These are phyloP conservation scores for Metacarcinus magister DNA, from an alignment of 2,888 invertebrate species.

Conservation along the genomic window DNA sequence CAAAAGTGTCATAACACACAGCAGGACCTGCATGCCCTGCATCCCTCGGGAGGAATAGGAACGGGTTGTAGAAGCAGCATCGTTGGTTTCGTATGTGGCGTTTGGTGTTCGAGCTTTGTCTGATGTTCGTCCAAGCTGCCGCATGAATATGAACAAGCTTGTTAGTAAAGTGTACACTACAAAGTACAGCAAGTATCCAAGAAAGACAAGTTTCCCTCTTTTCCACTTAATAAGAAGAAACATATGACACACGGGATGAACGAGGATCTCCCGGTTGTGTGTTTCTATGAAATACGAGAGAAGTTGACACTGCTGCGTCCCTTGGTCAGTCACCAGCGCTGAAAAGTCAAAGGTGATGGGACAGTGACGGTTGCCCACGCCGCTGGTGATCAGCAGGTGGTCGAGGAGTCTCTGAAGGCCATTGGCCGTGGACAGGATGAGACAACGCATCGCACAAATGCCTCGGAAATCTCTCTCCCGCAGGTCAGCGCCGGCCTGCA, in stretches of 20 bases:
- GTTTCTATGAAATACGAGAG: slow-evolving; percentile 65
- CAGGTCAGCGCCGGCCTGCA: slow-evolving; percentile 85
- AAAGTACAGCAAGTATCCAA: slow-evolving; percentile 73
- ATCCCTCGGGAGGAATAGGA: background rate
- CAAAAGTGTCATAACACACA: slow-evolving; percentile 57
- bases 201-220: slow-evolving; percentile 72
- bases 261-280: slow-evolving; percentile 64
- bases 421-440: slow-evolving; percentile 85
- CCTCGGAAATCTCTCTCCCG: slow-evolving; percentile 85
- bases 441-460: slow-evolving; percentile 86
- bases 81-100: background rate
- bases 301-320: slow-evolving; percentile 61
- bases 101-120: background rate
- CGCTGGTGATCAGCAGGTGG: slow-evolving; percentile 86
- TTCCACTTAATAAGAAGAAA: slow-evolving; percentile 79
- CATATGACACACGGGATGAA: slow-evolving; percentile 74
- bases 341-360: slow-evolving; percentile 72
- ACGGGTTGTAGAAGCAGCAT: background rate
- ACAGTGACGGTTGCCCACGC: slow-evolving; percentile 84
- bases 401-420: slow-evolving; percentile 87
- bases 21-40: slow-evolving; percentile 48
- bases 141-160: slow-evolving; percentile 68
- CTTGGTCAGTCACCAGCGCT: slow-evolving; percentile 49
- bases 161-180: slow-evolving; percentile 63
- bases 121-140: slow-evolving; percentile 56